These are phyloP conservation scores for Acholoe squamosa DNA, from an alignment of 2,888 invertebrate genomes.

Conservation along the genomic window DNA sequence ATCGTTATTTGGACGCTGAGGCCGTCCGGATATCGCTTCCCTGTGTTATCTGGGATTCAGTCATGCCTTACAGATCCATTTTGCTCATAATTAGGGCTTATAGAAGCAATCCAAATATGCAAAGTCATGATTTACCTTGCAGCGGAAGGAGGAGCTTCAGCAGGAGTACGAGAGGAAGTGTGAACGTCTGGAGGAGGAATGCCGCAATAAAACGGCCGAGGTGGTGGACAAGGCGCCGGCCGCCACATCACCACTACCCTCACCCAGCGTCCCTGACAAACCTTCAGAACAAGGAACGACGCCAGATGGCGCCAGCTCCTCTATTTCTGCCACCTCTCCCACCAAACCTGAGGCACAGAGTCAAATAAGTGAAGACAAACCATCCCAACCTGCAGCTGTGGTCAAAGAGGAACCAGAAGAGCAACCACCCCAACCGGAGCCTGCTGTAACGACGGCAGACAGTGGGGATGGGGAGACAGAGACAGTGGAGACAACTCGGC, in stretches of 20 bases:
- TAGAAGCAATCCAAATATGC: too few relatives aligned
- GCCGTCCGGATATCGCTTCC: too few relatives aligned
- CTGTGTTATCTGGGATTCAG: too few relatives aligned
- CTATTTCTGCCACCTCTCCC: slow-evolving; percentile 27
- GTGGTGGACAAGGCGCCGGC: slow-evolving; percentile 29
- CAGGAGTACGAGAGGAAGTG: not conserved
- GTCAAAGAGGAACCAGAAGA: slow-evolving; percentile 51
- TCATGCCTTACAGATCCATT: too few relatives aligned
- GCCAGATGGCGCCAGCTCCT: slow-evolving; percentile 42
- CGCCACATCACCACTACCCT: not conserved
- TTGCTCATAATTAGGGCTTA: too few relatives aligned
- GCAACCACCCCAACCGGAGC: not conserved
- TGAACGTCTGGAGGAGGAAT: slow-evolving; percentile 44
- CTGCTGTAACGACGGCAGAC: not conserved
- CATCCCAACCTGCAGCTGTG: slow-evolving; percentile 23
- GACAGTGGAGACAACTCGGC: not conserved
- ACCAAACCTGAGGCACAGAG: slow-evolving; percentile 19
- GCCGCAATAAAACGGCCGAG: slow-evolving; percentile 18
- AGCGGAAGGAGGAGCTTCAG: slow-evolving; percentile 14
- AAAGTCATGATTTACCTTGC: slow-evolving; percentile 4
- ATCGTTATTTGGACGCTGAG: too few relatives aligned
- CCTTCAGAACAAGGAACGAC: not conserved
- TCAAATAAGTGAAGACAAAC: not conserved
- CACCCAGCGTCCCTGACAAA: slow-evolving; percentile 8
- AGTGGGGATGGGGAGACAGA: not conserved